phyloP scores from a whole-genome alignment of 1,140 invertebrate genomes.

The Drosophila carrolli region DNA sequence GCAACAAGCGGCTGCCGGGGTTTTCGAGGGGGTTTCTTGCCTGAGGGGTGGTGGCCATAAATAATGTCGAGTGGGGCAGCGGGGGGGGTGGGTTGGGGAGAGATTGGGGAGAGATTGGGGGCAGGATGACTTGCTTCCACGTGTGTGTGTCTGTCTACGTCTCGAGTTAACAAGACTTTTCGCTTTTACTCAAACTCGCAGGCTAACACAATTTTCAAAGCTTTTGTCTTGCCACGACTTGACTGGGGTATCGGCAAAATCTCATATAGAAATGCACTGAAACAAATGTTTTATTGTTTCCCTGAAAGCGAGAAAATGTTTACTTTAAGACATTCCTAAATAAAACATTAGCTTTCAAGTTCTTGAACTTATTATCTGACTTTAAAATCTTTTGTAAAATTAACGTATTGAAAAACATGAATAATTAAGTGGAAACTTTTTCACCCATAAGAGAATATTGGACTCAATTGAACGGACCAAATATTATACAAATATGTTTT shows the following conservation, averaged over 20 bases:
- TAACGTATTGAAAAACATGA: no score
- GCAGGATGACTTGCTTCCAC: constrained; percentile 11
- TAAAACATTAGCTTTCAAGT: no score
- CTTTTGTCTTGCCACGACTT: constrained; percentile 51
- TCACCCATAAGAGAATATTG: no score
- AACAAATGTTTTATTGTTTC: constrained; percentile 3
- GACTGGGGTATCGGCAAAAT: constrained; percentile 14
- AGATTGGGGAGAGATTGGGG: not conserved
- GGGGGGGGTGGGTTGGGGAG: not conserved
- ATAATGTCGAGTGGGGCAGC: constrained; percentile 39
- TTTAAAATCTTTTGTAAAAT: no score
- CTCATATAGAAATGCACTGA: constrained; percentile 17
- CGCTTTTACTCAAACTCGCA: constrained; percentile 64
- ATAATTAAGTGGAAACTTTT: no score
- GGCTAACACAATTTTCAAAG: constrained; percentile 60
- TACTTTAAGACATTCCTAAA: no score
- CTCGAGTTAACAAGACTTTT: constrained; percentile 75
- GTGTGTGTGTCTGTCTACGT: constrained; percentile 27
- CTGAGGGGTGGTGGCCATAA: constrained; percentile 36
- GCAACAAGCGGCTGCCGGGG: constrained; percentile 46
- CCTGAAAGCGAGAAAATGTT: no score
- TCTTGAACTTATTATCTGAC: no score
- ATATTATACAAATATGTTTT: no score
- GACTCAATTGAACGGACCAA: no score
- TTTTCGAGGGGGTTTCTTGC: constrained; percentile 5